These are phyloP conservation scores for Elmis aenea DNA, from an alignment of 2,888 invertebrate genomes.

Conservation along the genomic window DNA sequence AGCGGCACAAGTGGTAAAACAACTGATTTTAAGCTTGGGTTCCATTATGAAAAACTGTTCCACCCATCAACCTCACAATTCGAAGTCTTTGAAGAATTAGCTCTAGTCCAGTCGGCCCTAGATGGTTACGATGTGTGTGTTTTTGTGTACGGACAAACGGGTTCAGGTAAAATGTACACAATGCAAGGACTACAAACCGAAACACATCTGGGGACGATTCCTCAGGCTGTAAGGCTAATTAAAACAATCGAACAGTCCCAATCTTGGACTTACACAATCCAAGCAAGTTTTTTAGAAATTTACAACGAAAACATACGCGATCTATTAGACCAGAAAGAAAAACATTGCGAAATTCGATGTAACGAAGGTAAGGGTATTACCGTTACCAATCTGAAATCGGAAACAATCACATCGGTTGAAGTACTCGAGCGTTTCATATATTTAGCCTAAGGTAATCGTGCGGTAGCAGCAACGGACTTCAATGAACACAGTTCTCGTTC, in stretches of 20 bases:
- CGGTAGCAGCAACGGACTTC: slow-evolving; percentile 56
- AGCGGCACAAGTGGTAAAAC: slow-evolving; percentile 41
- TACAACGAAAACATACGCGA: slow-evolving; percentile 65
- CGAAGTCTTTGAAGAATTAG: slow-evolving; percentile 78
- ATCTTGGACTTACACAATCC: slow-evolving; percentile 68
- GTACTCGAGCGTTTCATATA: slow-evolving; percentile 66
- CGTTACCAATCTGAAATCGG: slow-evolving; percentile 56
- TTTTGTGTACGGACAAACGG: slow-evolving; percentile 90
- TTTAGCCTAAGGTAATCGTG: slow-evolving; percentile 72
- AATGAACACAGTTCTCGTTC: slow-evolving; percentile 54
- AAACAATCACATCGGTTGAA: slow-evolving; percentile 58
- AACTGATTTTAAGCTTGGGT: slow-evolving; percentile 55
- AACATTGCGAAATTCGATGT: slow-evolving; percentile 54
- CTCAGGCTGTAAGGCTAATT: slow-evolving; percentile 74
- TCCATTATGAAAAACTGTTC: slow-evolving; percentile 82
- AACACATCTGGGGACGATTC: slow-evolving; percentile 67
- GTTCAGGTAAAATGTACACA: slow-evolving; percentile 86
- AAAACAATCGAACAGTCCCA: slow-evolving; percentile 63
- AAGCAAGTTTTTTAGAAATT: slow-evolving; percentile 64
- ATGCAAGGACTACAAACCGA: slow-evolving; percentile 66
- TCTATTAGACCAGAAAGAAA: slow-evolving; percentile 44
- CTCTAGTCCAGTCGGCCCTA: slow-evolving; percentile 79
- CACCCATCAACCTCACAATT: slow-evolving; percentile 66
- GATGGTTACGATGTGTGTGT: slow-evolving; percentile 89
- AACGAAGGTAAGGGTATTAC: slow-evolving; percentile 52